phyloP scores from a whole-genome alignment of 1,140 invertebrate species.

The Oscheius sp. region DNA sequence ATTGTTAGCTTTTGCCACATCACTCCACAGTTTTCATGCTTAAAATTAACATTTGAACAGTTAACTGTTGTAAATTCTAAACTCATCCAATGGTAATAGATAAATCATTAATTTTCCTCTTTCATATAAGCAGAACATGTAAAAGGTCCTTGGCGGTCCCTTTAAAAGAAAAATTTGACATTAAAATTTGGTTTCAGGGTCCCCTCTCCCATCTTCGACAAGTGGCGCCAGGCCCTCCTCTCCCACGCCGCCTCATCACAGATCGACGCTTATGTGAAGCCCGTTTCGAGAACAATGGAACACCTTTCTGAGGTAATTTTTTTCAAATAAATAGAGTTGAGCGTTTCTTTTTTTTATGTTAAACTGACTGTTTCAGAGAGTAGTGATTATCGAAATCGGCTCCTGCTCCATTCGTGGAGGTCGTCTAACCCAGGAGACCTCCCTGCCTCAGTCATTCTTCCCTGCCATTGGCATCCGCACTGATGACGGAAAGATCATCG shows the following conservation, averaged over 20 bases:
- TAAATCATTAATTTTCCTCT: no score
- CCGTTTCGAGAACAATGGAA: slow-evolving; percentile 59
- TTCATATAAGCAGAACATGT: no score
- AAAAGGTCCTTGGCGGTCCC: no score
- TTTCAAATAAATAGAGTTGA: slow-evolving; percentile 1
- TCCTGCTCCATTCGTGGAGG: slow-evolving; percentile 68
- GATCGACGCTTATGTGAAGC: slow-evolving; percentile 65
- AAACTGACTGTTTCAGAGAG: slow-evolving; percentile 56
- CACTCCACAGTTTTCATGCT: no score
- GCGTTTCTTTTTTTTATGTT: slow-evolving; percentile 1
- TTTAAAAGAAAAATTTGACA: no score
- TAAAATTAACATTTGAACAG: no score
- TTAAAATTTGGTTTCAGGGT: no score
- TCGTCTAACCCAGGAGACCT: slow-evolving; percentile 66
- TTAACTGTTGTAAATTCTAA: no score
- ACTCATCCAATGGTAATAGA: no score
- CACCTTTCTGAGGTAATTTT: slow-evolving; percentile 61
- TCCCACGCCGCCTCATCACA: slow-evolving; percentile 66
- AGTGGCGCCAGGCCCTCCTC: slow-evolving; percentile 65
- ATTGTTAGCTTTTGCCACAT: no score
- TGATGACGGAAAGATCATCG: slow-evolving; percentile 62
- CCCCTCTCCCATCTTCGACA: slow-evolving; percentile 61
- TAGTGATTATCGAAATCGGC: slow-evolving; percentile 68
- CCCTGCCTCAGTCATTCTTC: slow-evolving; percentile 68
- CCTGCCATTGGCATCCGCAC: slow-evolving; percentile 67